Percentiles rank a stretch among this genome's conserved stretches.
Conservation (phyloP, 2,113 vertebrate genomes). For the Actenoides lindsayi region DNA sequence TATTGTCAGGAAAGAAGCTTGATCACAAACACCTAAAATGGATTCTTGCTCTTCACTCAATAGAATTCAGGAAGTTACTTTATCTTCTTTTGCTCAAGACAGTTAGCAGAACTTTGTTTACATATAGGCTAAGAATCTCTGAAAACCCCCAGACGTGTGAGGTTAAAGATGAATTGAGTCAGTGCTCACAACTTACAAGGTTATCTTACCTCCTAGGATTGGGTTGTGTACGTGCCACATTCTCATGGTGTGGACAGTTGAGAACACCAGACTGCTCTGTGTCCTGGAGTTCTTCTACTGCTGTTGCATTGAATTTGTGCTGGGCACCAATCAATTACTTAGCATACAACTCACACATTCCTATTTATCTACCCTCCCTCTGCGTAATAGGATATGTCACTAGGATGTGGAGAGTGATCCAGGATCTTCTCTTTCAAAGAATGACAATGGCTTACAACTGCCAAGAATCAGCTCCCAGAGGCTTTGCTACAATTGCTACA, state of each 20-base stretch:
- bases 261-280: background rate
- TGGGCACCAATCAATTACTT: background rate
- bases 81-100: background rate
- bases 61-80: background rate
- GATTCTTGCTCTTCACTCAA: background rate
- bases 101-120: background rate
- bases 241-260: background rate
- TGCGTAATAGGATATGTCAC: background rate
- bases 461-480: background rate
- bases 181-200: background rate
- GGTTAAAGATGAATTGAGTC: background rate
- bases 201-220: background rate
- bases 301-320: background rate
- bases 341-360: background rate
- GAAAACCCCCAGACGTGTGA: accelerated
- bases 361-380: background rate
- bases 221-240: background rate
- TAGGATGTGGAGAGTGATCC: background rate
- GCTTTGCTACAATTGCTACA: background rate
- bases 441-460: background rate
- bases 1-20: background rate
- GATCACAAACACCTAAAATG: background rate
- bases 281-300: background rate
- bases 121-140: background rate
- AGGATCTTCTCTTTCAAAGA: background rate